A percentile compares a stretch with the other conserved stretches of the same genome.
phyloP scores from a whole-genome alignment of 1,140 invertebrate genomes.

The Chionoecetes opilio region DNA sequence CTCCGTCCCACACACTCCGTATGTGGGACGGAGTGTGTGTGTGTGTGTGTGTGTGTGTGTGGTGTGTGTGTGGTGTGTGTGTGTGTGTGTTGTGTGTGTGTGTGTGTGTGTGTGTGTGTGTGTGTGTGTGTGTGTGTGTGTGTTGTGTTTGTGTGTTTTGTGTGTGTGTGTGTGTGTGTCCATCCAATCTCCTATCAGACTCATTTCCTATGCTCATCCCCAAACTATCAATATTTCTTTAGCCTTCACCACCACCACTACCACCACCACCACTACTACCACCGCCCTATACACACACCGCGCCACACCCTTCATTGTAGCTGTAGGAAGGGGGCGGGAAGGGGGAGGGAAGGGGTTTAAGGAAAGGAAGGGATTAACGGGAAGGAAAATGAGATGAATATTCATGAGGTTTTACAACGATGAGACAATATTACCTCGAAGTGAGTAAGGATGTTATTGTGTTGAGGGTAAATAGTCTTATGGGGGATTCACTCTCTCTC shows the following conservation, averaged over 20 bases:
- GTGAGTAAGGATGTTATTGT: not conserved
- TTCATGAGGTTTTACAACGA: not conserved
- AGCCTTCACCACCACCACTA: not conserved
- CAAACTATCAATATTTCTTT: not conserved
- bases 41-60: too few relatives aligned
- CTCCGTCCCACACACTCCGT: too few relatives aligned
- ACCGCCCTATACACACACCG: not conserved
- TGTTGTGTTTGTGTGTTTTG: too few relatives aligned
- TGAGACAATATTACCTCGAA: not conserved
- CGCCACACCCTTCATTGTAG: not conserved
- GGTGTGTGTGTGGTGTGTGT: slow-evolving; percentile 37
- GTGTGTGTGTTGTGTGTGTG: not conserved
- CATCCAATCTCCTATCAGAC: not conserved
- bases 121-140: too few relatives aligned
- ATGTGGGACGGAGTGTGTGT: too few relatives aligned
- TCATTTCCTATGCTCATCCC: not conserved
- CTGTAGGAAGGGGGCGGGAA: not conserved
- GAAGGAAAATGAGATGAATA: not conserved
- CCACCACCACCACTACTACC: not conserved
- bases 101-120: not conserved
- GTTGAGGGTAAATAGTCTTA: not conserved
- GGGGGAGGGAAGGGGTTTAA: not conserved
- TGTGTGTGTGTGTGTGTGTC: too few relatives aligned
- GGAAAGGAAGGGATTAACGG: not conserved
- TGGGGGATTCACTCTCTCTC: not conserved